Base-by-base conservation (phyloP, 1,140 invertebrate species). In the Ceratoteleas bidentatus region DNA sequence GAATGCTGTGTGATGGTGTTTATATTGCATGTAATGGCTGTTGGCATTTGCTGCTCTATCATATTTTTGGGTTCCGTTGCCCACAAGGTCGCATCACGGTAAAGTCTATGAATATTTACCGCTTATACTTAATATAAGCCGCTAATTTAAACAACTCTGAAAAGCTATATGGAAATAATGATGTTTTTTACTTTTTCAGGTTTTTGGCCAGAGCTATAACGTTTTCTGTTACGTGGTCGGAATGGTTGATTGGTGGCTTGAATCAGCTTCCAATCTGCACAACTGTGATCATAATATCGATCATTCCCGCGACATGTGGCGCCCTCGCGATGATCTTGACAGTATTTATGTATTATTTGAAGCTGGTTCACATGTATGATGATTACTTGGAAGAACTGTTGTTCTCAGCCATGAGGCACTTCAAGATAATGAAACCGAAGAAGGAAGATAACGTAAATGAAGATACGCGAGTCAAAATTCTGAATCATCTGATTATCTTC, bases 311-410 rank as follows among this genome's bases (percentile, higher is more conserved):
- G 9, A 93, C 93, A n/a, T 93, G 93, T 84, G 93, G 92, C 24
- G 92, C 92, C 40, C 84, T 93, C 38, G 92, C 87, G 8, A 89
- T 92, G 89, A 47, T 92, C 36, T 85, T 91, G 32, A 89, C 88
- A 33, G 86, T 92, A 47, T 91, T 88, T 86, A 64, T 72, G 82
- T 85, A 68, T 65, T 85, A 16, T 40, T 36, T 75, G 36, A 81
- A 65, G 24, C 8, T 81, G 33, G 74, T 64, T 45, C 58, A 75
- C 3, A 81, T 81, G 78, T 81, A 81, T 14, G 70, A 96, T 87
- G 94, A 96, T 86, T 95, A 94, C 84, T 85, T 96, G 11, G 95
- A 96, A 89, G 93, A 95, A 85, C 92, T 94, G 11, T 84, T 91
- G 11, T 77, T 90, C 53, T 76, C 86, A 4, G 85, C 87, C 0